A percentile compares a stretch with the other conserved stretches of the same genome.
phyloP scores from a whole-genome alignment of 2,797 vertebrate genomes.

The Microhierax caerulescens region DNA sequence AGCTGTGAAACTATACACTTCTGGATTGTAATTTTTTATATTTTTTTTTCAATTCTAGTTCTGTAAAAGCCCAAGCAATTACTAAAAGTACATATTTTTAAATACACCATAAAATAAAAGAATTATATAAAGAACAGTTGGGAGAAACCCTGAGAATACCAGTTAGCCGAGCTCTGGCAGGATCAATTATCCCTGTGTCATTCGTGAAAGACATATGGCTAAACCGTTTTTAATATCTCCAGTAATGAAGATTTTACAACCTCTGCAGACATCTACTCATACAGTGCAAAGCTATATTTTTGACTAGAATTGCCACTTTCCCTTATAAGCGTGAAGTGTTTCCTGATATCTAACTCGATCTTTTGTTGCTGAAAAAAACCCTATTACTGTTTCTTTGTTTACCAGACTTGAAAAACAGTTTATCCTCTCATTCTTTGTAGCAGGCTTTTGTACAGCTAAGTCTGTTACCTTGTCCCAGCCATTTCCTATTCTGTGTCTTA shows the following conservation, averaged over 20 bases:
- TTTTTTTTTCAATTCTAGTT: background rate
- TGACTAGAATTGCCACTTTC: background rate
- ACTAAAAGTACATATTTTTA: background rate
- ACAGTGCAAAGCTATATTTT: background rate
- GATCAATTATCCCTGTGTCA: background rate
- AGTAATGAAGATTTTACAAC: slow-evolving; percentile 28
- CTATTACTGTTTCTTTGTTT: background rate
- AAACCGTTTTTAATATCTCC: slow-evolving; percentile 14
- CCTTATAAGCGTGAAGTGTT: background rate
- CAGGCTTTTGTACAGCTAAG: background rate
- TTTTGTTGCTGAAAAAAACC: background rate
- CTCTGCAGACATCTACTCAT: background rate
- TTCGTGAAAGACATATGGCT: background rate
- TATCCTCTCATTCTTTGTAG: background rate
- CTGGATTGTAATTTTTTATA: background rate
- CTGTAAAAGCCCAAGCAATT: background rate
- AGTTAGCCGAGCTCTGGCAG: background rate
- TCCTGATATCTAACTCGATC: background rate
- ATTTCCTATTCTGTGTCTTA: background rate
- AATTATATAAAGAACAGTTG: background rate
- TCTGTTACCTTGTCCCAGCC: background rate
- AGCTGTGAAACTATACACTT: background rate
- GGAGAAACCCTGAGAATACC: background rate
- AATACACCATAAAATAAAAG: background rate
- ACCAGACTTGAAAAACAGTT: background rate